Evolutionary conservation across 2,888 invertebrate genomes (phyloP).

Genomic region (Ichneumoninae sp.): DNA sequence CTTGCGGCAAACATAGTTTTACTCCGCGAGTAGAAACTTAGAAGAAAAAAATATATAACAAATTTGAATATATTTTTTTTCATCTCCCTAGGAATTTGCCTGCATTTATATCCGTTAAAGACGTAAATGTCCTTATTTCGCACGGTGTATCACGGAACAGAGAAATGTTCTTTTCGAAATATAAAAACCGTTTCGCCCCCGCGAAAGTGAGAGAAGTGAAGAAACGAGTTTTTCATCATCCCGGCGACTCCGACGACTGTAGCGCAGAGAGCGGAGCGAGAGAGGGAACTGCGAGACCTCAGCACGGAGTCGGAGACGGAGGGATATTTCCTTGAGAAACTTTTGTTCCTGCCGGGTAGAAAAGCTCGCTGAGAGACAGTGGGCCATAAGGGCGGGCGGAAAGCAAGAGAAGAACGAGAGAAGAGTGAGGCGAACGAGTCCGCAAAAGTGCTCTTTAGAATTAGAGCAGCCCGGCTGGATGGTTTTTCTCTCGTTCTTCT

Average conservation of each 20-base stretch:
- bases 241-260: slow-evolving; percentile 31
- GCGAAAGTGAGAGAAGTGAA: slow-evolving; percentile 32
- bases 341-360: slow-evolving; percentile 42
- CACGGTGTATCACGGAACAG: not conserved
- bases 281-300: not conserved
- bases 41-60: not conserved
- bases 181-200: slow-evolving; percentile 6
- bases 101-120: not conserved
- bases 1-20: not conserved
- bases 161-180: slow-evolving; percentile 14
- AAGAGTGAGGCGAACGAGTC: slow-evolving; percentile 66
- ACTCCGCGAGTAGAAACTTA: not conserved
- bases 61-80: not conserved
- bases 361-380: slow-evolving; percentile 48
- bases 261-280: not conserved
- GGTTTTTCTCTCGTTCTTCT: slow-evolving; percentile 52
- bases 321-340: slow-evolving; percentile 47
- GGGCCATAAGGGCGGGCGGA: slow-evolving; percentile 28
- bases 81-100: not conserved
- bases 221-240: slow-evolving; percentile 56
- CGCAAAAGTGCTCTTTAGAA: slow-evolving; percentile 79
- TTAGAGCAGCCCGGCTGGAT: slow-evolving; percentile 75
- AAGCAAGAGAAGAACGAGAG: slow-evolving; percentile 13
- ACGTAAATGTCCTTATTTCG: not conserved
- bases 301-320: slow-evolving; percentile 16